Evolutionary conservation across 2,113 vertebrate species (phyloP), one percentile per base, ranked within the genome.

Genomic region (Hypanus sabinus): DNA sequence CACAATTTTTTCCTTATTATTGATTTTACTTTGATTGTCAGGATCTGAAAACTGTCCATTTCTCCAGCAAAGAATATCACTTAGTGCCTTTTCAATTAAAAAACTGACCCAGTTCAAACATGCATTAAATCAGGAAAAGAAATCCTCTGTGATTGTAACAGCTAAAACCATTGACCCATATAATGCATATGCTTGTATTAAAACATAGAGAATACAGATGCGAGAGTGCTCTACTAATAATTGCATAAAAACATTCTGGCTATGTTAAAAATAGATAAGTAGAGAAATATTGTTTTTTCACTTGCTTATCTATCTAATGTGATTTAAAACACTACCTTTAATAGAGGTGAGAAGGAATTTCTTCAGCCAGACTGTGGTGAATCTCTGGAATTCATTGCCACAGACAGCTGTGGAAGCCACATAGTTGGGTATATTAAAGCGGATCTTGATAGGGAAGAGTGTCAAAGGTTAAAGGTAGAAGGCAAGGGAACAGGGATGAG

Each of bases 141-240:
- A 68, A 18, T 3, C 8, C 16, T 65, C 5, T 90, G 60, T 33
- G 33, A 36, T n/a, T 33, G 30, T 20, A 22, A 5, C 30, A 90
- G 85, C 60, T 68, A 65, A 36, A 62, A 65, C 85, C 85, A 90
- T 90, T 90, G n/a, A 90, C 60, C 85, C 60, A 90, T 90, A 62
- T 62, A 88, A 88, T 65, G 8, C 55, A 88, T 22, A 2, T n/a
- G 57, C 57, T 88, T 88, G 62, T n/a, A 65, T 62, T 68, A 18
- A 90, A 65, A 14, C 85, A 65, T 65, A 65, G 2, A 1, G 46
- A 46, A 46, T 90, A 9, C 60, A n/a, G 60, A 9, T n/a, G 33
- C 20, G 27, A 33, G 65, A 65, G 20, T 20, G 18, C 5, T 57
- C 5, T 57, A 88, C 62, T 68, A 33, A 90, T 33, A 90, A 90